Percentiles rank a stretch among this genome's conserved stretches.
phyloP scores from a whole-genome alignment of 2,113 vertebrate genomes.

The Aplodontia rufa region DNA sequence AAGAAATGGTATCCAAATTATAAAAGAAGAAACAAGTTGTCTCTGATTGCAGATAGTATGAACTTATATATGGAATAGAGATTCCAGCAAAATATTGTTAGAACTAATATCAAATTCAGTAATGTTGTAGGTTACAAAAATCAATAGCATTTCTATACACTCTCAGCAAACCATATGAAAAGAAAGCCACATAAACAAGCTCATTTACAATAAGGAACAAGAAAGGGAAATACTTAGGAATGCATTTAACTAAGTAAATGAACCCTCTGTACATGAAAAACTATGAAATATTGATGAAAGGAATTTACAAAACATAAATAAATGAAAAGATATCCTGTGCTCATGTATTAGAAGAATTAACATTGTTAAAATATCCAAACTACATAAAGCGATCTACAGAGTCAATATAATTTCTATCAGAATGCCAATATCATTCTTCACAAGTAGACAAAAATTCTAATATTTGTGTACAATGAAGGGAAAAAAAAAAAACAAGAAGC shows the following conservation, averaged over 20 bases:
- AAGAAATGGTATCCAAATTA: neutral
- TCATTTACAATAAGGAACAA: neutral
- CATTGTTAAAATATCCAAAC: neutral
- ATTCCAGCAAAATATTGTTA: neutral
- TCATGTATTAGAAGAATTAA: neutral
- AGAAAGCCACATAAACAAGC: neutral
- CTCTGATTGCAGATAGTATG: neutral
- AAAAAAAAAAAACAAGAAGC: neutral
- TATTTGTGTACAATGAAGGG: neutral
- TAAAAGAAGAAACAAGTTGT: neutral
- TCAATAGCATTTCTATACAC: neutral
- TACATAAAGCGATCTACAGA: neutral
- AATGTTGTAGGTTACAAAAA: neutral
- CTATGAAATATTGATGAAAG: neutral
- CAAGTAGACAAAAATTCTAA: neutral
- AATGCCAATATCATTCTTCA: neutral
- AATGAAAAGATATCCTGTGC: neutral
- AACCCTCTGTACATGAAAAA: neutral
- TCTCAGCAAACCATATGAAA: neutral
- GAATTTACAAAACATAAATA: neutral
- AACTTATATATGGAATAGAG: neutral
- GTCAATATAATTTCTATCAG: neutral
- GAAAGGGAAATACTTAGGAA: neutral
- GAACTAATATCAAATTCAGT: neutral
- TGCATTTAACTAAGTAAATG: neutral